phyloP scores from a whole-genome alignment of 2,113 vertebrate species.

The Antechinus stuartii region DNA sequence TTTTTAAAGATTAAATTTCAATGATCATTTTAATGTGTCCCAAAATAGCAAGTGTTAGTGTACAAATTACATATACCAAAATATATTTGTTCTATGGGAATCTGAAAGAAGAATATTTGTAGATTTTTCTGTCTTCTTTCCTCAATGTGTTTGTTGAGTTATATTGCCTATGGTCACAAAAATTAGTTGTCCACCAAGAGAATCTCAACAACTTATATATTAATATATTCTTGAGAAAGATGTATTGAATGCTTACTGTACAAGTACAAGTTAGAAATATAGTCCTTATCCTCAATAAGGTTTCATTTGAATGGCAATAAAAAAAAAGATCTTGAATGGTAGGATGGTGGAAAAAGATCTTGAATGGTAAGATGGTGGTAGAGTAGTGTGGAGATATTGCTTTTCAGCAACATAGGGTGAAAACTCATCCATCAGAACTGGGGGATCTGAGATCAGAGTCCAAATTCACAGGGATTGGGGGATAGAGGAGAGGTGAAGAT shows the following conservation, averaged over 20 bases:
- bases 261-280: not conserved
- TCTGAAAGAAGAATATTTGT: not conserved
- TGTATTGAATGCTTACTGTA: too few relatives aligned
- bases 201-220: not conserved
- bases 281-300: not conserved
- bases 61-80: not conserved
- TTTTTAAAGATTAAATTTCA: not conserved
- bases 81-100: not conserved
- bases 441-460: not conserved
- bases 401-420: not conserved
- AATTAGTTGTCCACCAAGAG: not conserved
- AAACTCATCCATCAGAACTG: not conserved
- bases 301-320: not conserved
- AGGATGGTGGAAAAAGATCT: not conserved
- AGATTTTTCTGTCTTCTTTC: not conserved
- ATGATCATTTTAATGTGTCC: accelerated
- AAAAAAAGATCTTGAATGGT: not conserved
- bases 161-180: not conserved
- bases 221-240: too few relatives aligned
- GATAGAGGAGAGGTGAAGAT: not conserved
- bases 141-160: not conserved
- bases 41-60: accelerated
- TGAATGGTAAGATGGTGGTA: not conserved
- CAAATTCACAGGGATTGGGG: not conserved
- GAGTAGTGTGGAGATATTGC: not conserved